These are phyloP conservation scores for Pachycephus smyrnensis DNA, from an alignment of 2,888 invertebrate genomes.

Conservation along the genomic window DNA sequence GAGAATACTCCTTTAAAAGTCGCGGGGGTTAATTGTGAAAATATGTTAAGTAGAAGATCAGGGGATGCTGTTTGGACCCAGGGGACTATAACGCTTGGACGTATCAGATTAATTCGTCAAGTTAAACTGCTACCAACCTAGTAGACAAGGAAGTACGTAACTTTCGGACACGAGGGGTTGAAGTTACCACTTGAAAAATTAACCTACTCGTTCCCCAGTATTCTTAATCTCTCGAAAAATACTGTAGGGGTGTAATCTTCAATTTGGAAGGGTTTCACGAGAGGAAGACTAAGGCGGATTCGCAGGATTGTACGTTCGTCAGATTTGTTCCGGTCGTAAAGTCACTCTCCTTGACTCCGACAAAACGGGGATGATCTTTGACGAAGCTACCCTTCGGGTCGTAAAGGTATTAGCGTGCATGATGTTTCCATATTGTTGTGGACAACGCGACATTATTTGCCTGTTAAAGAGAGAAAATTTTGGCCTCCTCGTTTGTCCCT, in stretches of 20 bases:
- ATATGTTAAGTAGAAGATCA: constrained; percentile 48
- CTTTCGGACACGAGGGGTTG: background rate
- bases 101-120: too few species aligned
- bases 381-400: constrained; percentile 29
- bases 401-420: constrained; percentile 51
- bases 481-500: constrained; percentile 20
- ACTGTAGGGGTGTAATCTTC: constrained; percentile 5
- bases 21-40: constrained; percentile 49
- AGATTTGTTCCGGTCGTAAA: constrained; percentile 46
- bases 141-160: background rate
- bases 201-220: background rate
- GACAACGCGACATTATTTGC: constrained; percentile 54
- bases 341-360: background rate
- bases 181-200: constrained; percentile 4
- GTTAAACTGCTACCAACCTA: background rate
- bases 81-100: background rate
- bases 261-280: constrained; percentile 4
- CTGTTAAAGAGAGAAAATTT: constrained; percentile 36
- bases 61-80: constrained; percentile 3
- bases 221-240: constrained; percentile 11
- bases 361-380: constrained; percentile 8
- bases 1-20: constrained; percentile 43
- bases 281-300: background rate
- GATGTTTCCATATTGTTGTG: constrained; percentile 47
- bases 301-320: constrained; percentile 27